Conservation (phyloP, 2,888 invertebrate genomes). For the Encarsia formosa region DNA sequence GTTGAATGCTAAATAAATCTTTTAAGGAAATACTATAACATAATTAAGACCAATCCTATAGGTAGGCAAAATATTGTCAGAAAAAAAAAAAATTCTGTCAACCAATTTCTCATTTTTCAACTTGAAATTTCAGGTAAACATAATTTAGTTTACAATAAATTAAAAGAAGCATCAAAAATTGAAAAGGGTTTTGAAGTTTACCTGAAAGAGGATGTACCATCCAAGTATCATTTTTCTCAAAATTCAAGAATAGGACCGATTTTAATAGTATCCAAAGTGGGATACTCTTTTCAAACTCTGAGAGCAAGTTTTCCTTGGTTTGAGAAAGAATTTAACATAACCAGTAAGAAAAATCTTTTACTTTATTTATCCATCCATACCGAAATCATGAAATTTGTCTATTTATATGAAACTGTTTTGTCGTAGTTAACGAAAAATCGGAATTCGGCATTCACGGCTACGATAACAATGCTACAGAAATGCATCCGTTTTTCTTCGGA, state of each 20-base stretch:
- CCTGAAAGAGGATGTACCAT: conserved; percentile 58
- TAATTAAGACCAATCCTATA: no score
- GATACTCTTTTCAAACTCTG: conserved; percentile 60
- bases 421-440: conserved; percentile 51
- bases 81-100: no score
- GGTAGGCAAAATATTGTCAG: no score
- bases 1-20: no score
- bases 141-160: conserved; percentile 51
- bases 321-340: conserved; percentile 50
- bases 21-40: no score
- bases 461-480: conserved; percentile 56
- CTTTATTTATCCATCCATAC: no score
- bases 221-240: conserved; percentile 61
- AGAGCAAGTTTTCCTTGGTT: conserved; percentile 48
- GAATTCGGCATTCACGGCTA: conserved; percentile 65
- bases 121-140: conserved; percentile 54
- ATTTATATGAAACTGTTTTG: background rate
- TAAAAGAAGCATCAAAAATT: conserved; percentile 49
- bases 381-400: no score
- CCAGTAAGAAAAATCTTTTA: no score
- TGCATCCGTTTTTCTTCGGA: conserved; percentile 70
- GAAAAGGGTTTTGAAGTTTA: conserved; percentile 57
- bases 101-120: no score
- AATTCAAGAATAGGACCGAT: conserved; percentile 60
- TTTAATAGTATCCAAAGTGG: conserved; percentile 59